Evolutionary conservation across 2,113 vertebrate species (phyloP).

Genomic region (Seriola quinqueradiata): DNA sequence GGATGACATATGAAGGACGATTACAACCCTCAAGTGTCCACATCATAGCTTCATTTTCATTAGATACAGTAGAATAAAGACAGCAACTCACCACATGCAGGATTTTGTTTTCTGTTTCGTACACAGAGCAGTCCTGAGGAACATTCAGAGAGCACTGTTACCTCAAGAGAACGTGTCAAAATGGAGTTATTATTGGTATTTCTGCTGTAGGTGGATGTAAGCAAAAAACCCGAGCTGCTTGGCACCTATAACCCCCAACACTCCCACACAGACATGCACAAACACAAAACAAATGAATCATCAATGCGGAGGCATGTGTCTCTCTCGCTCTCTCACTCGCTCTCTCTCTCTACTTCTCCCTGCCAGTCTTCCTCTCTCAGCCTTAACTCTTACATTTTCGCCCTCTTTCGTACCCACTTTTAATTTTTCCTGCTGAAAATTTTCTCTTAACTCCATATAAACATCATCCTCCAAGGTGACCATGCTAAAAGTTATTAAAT

Average conservation of each 20-base stretch:
- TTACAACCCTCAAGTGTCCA: neutral
- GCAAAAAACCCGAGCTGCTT: conserved; percentile 77
- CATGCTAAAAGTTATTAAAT: conserved; percentile 24
- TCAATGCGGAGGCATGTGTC: conserved; percentile 75
- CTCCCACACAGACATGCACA: conserved; percentile 78
- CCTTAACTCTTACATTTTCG: conserved; percentile 42
- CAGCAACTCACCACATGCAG: conserved; percentile 80
- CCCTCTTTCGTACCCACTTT: conserved; percentile 55
- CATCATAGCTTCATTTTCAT: neutral
- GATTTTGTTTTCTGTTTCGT: conserved; percentile 84
- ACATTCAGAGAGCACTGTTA: conserved; percentile 71
- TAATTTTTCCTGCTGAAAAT: conserved; percentile 53
- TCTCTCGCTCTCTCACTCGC: conserved; percentile 41
- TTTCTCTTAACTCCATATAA: conserved; percentile 40
- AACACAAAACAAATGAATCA: conserved; percentile 83
- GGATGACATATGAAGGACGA: conserved; percentile 29
- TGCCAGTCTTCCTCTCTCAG: conserved; percentile 52
- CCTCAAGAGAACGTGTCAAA: conserved; percentile 76
- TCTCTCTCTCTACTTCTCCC: conserved; percentile 37
- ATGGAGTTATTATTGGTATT: conserved; percentile 78
- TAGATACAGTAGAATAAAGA: conserved; percentile 12
- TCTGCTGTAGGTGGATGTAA: conserved; percentile 80
- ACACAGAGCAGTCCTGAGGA: conserved; percentile 82
- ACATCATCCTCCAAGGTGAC: conserved; percentile 32
- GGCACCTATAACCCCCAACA: conserved; percentile 79